Evolutionary conservation across 2,113 vertebrate species (phyloP).

Genomic region (Odocoileus hemionus): DNA sequence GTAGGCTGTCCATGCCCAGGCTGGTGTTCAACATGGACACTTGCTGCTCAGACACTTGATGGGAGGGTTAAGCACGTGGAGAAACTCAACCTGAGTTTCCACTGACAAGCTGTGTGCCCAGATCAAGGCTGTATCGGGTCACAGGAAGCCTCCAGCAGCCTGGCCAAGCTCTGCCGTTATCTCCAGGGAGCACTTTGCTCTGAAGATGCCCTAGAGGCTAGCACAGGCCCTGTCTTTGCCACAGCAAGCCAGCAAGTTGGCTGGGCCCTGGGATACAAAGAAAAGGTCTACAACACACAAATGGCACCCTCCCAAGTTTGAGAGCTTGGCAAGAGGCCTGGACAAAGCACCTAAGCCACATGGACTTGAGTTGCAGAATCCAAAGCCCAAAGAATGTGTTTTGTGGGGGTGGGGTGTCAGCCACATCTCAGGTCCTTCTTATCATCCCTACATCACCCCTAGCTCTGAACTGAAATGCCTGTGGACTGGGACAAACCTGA

Average conservation of each 20-base stretch:
- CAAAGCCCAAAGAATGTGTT: neutral
- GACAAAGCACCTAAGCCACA: neutral
- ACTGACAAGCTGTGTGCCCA: neutral
- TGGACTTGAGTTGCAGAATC: neutral
- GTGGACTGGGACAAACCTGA: conserved; percentile 57
- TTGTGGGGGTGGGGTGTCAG: accelerated
- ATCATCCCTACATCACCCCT: neutral
- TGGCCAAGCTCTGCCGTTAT: neutral
- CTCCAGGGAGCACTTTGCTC: neutral
- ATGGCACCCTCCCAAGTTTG: neutral
- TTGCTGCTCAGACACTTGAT: neutral
- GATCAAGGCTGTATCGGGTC: neutral
- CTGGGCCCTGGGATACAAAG: neutral
- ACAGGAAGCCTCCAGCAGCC: neutral
- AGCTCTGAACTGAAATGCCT: neutral
- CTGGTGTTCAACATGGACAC: neutral
- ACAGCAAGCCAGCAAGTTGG: neutral
- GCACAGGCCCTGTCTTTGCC: neutral
- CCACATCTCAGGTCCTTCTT: neutral
- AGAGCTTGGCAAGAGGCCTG: neutral
- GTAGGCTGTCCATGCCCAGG: no score
- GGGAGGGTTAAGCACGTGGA: neutral
- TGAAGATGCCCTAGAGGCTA: neutral
- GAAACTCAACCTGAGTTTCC: neutral
- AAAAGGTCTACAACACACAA: neutral